phyloP scores from a whole-genome alignment of 2,113 vertebrate genomes.

The Propithecus coquereli region DNA sequence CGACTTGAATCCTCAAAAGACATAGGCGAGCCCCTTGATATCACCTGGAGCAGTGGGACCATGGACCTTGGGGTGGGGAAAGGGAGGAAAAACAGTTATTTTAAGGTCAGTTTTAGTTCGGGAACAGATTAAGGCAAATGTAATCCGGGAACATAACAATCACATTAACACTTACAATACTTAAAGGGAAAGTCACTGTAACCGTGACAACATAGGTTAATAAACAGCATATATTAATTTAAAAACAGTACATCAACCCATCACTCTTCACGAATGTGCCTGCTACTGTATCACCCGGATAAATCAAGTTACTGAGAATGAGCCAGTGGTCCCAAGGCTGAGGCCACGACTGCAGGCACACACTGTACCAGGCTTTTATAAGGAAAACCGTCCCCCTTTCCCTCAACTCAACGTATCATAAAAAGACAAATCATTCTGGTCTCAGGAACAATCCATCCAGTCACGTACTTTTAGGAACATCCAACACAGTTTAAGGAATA shows the following conservation, averaged over 20 bases:
- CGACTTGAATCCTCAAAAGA: conserved; percentile 94
- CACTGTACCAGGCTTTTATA: not conserved
- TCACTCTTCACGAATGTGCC: accelerated
- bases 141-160: not conserved
- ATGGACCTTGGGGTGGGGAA: conserved; percentile 85
- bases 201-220: not conserved
- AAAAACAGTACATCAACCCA: accelerated
- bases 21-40: conserved; percentile 97
- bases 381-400: not conserved
- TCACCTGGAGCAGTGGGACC: conserved; percentile 95
- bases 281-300: accelerated
- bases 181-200: not conserved
- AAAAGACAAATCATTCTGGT: not conserved
- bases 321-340: not conserved
- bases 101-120: not conserved
- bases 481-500: not conserved
- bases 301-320: accelerated
- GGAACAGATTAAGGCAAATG: not conserved
- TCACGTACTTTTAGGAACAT: accelerated
- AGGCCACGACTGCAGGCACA: not conserved
- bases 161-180: not conserved
- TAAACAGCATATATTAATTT: not conserved
- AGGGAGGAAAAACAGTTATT: not conserved
- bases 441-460: not conserved
- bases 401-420: not conserved